Evolutionary conservation across 2,113 vertebrate species (phyloP).

Genomic region (Onychostoma macrolepis): DNA sequence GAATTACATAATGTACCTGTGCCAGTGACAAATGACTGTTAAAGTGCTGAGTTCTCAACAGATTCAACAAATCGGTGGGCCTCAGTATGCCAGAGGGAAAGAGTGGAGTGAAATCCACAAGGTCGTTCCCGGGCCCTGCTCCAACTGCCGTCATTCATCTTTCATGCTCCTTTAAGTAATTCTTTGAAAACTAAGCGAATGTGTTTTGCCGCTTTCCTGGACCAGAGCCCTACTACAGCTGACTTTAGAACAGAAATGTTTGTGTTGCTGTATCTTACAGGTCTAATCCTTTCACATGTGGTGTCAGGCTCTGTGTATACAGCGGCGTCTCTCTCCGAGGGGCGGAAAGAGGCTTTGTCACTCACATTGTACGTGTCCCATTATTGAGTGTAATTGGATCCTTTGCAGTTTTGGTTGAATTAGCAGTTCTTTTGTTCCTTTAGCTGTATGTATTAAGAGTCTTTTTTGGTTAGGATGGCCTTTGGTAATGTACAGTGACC

Average conservation of each 20-base stretch:
- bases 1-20: conserved; percentile 30
- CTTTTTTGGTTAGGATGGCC: neutral
- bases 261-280: conserved; percentile 8
- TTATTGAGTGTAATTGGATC: conserved; percentile 34
- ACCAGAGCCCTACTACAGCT: neutral
- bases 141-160: conserved; percentile 33
- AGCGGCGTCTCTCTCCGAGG: neutral
- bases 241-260: conserved; percentile 16
- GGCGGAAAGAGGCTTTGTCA: conserved; percentile 25
- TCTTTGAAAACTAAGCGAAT: conserved; percentile 5
- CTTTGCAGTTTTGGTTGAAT: conserved; percentile 12
- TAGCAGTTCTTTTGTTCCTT: conserved; percentile 10
- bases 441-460: conserved; percentile 19
- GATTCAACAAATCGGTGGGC: neutral
- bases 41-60: conserved; percentile 24
- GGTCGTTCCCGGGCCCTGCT: conserved; percentile 11
- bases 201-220: neutral
- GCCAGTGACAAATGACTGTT: conserved; percentile 39
- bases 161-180: conserved; percentile 47
- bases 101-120: neutral
- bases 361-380: conserved; percentile 29
- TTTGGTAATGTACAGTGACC: conserved; percentile 23
- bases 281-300: conserved; percentile 37
- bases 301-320: conserved; percentile 26
- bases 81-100: conserved; percentile 21